Conservation (phyloP, 1,140 invertebrate genomes). For the Periplaneta americana region DNA sequence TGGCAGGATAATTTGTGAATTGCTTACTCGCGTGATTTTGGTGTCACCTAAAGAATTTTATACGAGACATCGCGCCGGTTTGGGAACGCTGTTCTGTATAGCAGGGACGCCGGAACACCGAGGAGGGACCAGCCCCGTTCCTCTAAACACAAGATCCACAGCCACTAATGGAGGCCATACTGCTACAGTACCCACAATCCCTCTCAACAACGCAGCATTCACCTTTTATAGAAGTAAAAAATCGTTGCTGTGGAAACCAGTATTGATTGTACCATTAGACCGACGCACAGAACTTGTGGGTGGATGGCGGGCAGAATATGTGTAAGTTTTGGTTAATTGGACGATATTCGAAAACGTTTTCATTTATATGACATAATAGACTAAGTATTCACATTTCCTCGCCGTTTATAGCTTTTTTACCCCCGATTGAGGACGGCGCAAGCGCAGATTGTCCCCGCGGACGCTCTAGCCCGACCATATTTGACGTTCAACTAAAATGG, state of each 20-base stretch:
- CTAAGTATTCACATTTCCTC: neutral
- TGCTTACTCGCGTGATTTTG: neutral
- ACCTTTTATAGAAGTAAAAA: neutral
- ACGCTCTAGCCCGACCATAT: neutral
- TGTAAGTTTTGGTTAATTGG: neutral
- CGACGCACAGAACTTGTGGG: neutral
- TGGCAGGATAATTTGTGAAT: neutral
- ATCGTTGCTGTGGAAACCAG: slow-evolving; percentile 8
- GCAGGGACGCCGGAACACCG: neutral
- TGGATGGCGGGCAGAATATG: neutral
- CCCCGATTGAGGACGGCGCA: neutral
- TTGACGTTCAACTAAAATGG: neutral
- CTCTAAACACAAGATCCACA: neutral
- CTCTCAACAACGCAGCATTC: neutral
- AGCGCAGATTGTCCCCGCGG: neutral
- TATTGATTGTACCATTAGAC: neutral
- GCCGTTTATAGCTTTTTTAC: neutral
- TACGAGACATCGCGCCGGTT: neutral
- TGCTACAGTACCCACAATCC: slow-evolving; percentile 2
- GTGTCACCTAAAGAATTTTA: neutral
- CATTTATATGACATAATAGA: neutral
- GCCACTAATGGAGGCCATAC: slow-evolving; percentile 1
- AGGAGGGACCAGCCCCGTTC: neutral
- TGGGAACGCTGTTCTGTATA: neutral
- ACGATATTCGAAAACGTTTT: neutral